Base-by-base conservation (phyloP, 2,113 vertebrate species). In the Datnioides undecimradiatus region DNA sequence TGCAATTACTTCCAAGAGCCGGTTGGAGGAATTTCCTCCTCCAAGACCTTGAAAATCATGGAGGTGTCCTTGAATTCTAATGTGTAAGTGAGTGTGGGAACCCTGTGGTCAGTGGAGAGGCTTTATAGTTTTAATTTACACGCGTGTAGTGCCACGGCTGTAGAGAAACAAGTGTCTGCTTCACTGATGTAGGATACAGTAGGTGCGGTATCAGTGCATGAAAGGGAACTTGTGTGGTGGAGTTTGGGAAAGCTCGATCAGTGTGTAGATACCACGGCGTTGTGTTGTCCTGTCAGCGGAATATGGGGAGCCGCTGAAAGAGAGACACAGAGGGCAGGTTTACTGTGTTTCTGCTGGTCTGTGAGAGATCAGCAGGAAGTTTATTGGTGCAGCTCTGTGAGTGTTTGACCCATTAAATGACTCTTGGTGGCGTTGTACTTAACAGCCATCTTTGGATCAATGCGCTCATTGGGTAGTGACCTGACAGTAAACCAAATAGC, bases 41-140 rank as follows among this genome's bases (percentile, higher is more conserved):
- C 16, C 14, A 11, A 62, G 38, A 40, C 23, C 34, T 69, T 36
- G 13, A 16, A 49, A 34, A 49, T 55, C 45, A 34, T 11, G n/a
- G 13, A 68, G 17, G 34, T 1, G 1, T 34, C 8, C 36, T 45
- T 19, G n/a, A 36, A 36, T 13, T 48, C 17, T 27, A 25, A 25
- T 27, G 76, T 46, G 27, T 16, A 0, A 12, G 51, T 31, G 45
- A 83, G 52, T 66, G 67, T 77, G 80, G 73, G 80, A 77, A 77
- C 31, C 19, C 17, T 6, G 46, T 16, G 38, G 46, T 46, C 13
- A 31, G 55, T 21, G 33, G 29, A 66, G 67, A 65, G 13, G 45
- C 45, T 27, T 82, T 51, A 34, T 71, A 72, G 80, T 77, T 77
- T 83, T 76, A 59, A 52, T 76, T 76, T 76, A 76, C 80, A 71